Evolutionary conservation across 2,797 vertebrate genomes (phyloP), one percentile per base, ranked within the genome.

Genomic region (Chaetodon trifasciatus): DNA sequence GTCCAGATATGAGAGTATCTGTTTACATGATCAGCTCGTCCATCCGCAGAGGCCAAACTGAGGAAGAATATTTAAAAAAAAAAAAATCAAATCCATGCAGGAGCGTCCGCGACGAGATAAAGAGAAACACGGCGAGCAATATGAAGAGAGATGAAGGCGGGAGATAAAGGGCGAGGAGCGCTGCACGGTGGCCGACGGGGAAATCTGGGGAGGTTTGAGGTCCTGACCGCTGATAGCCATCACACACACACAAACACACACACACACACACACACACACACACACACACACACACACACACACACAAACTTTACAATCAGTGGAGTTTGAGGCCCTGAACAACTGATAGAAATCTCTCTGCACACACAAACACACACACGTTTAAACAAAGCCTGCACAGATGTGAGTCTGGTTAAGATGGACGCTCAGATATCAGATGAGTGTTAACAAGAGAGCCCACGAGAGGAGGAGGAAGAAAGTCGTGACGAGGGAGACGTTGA

Each of bases 221-320:
- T 87, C 74, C 86, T 84, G 88, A 81, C 79, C 76, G 44, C 84
- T 77, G 87, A 93, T 90, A 87, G 82, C 85, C 84, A 88, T 91
- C 89, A 10, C 74, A 72, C 56, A n/a, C 62, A 64, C 55, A 28
- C 64, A 35, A 61, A 19, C 44, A 53, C 57, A 47, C 70, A 32
- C 63, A 28, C 69, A 52, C 50, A 57, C 52, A 37, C 50, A 61
- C 49, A 63, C 49, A 70, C 88, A 72, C 56, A n/a, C 62, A 64
- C 55, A 28, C 64, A 35, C 67, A 19, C 44, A 53, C 57, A 47
- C 70, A 32, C 63, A 28, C 69, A 52, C 49, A 63, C 49, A 70
- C 88, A 24, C 57, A 46, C 21, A 39, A 17, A 47, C 6, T 44
- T 50, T 32, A 55, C 78, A 49, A 66, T 58, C 24, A 28, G 53